Evolutionary conservation across 1,140 invertebrate genomes (phyloP).

Genomic region (Macrocentrus cingulum): DNA sequence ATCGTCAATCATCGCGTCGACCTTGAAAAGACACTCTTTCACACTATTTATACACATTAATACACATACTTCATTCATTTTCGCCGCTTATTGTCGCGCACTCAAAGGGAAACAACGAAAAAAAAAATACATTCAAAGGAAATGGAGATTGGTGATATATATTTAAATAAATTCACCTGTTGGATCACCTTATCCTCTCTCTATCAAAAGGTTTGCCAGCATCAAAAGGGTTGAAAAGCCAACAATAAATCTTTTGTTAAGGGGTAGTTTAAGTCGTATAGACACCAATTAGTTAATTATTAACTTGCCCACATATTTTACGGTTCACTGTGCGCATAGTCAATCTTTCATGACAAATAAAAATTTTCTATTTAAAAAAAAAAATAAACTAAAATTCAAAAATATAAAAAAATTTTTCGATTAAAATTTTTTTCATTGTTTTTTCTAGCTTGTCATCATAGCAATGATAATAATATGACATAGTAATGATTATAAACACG

Average conservation of each 20-base stretch:
- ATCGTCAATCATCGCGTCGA: slow-evolving; percentile 42
- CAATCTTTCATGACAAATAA: too few species aligned
- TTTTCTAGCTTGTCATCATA: too few species aligned
- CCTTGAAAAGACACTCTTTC: background rate
- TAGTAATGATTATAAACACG: too few species aligned
- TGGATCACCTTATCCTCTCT: slow-evolving; percentile 20
- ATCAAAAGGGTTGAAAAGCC: slow-evolving; percentile 18
- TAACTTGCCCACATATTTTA: too few species aligned
- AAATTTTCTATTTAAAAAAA: too few species aligned
- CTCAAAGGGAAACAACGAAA: slow-evolving; percentile 19
- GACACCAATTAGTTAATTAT: slow-evolving; percentile 8
- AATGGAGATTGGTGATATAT: background rate
- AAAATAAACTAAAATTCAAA: too few species aligned
- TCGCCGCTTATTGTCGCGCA: slow-evolving; percentile 10
- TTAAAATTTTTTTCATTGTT: too few species aligned
- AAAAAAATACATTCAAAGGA: slow-evolving; percentile 19
- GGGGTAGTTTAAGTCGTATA: too few species aligned
- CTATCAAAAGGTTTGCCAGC: slow-evolving; percentile 8
- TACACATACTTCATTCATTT: background rate
- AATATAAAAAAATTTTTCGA: too few species aligned
- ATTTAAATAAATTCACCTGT: slow-evolving; percentile 50
- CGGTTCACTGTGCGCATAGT: too few species aligned
- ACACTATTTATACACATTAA: too few species aligned
- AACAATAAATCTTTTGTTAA: slow-evolving; percentile 27
- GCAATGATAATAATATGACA: too few species aligned